Base-by-base conservation (phyloP, 1,140 invertebrate genomes). In the Zaprionus ornatus region DNA sequence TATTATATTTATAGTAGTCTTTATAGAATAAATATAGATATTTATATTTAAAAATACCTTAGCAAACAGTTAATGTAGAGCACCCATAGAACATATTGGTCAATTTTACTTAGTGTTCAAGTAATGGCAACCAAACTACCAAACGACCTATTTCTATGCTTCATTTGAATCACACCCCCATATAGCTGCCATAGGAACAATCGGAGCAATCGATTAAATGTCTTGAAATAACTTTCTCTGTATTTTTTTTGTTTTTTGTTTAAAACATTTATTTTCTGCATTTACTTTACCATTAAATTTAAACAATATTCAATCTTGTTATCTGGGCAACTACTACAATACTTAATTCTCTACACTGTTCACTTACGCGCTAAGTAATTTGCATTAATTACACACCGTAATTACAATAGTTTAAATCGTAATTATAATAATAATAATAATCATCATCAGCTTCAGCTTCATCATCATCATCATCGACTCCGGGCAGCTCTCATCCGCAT, bases 211-310 rank as follows among this genome's bases (percentile, higher is more conserved):
- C n/a, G n/a, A n/a, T n/a, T n/a, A n/a, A n/a, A n/a, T n/a, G n/a
- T n/a, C 9, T 0, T 32, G 0, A 10, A 32, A 32, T 10, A 32
- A 32, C 9, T 32, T 32, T 10, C 9, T 10, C 3, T 32, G 29
- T 32, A 32, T 32, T 32, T 32, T 3, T 21, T 23, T 7, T 32
- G 7, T 15, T 29, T 10, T 82, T 87, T 76, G 80, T 88, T 88
- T 88, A 90, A 88, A 88, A 88, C 84, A 90, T 88, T 88, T 88
- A 88, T 88, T 88, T 84, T 88, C 85, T 71, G 81, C 61, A 69
- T 88, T 87, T 79, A 74, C 77, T 80, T 88, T 78, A 87, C 61
- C 74, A 52, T 88, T 87, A 83, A 69, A 72, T 80, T 82, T 66
- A 88, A 87, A 87, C 84, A 87, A 87, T 88, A 88, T 87, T 87